Percentiles rank a stretch among this genome's conserved stretches.
These are phyloP conservation scores for Lycodopsis pacificus DNA, from an alignment of 2,797 vertebrate genomes.

Conservation along the genomic window DNA sequence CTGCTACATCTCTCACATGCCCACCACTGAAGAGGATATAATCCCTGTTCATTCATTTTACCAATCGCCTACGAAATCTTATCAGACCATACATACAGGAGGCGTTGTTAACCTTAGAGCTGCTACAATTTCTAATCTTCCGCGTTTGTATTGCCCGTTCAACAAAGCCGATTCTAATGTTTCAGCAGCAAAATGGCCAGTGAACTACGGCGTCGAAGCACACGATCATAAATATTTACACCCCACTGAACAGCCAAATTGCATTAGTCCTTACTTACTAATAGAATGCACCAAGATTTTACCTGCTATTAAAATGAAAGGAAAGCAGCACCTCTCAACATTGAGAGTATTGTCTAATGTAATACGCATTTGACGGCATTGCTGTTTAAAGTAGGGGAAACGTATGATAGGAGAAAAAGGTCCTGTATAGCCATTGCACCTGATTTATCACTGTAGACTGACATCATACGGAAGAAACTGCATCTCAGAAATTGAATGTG, in stretches of 20 bases:
- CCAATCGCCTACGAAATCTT: neutral
- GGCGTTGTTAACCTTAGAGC: neutral
- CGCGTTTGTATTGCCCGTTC: neutral
- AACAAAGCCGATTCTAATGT: neutral
- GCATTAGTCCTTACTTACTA: neutral
- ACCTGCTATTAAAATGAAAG: neutral
- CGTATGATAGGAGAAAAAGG: neutral
- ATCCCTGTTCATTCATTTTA: conserved; percentile 13
- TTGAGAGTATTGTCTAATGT: neutral
- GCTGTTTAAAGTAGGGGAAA: neutral
- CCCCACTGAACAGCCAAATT: neutral
- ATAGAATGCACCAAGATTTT: neutral
- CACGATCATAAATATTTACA: neutral
- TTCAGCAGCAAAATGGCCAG: neutral
- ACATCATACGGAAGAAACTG: neutral
- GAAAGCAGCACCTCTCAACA: neutral
- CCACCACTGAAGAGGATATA: neutral
- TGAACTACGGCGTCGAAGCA: neutral
- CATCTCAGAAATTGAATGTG: conserved; percentile 4
- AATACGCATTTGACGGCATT: neutral
- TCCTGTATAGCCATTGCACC: neutral
- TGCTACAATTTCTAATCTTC: neutral
- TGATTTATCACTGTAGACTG: neutral
- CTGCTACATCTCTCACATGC: neutral
- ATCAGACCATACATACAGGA: neutral